These are phyloP conservation scores for Harpalus rubripes DNA, from an alignment of 2,888 invertebrate genomes.

Conservation along the genomic window DNA sequence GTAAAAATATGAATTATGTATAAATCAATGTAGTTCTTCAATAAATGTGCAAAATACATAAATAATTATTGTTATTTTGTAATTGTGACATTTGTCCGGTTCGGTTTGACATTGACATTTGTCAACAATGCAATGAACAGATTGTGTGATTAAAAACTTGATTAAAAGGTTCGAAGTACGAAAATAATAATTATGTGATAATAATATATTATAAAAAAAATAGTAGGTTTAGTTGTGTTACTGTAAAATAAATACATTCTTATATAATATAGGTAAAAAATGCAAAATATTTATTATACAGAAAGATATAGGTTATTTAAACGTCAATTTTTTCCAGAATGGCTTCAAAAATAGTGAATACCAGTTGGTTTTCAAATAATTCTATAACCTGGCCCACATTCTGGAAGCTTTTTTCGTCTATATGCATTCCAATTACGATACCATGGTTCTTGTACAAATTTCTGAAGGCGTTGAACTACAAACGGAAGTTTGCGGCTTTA, in stretches of 20 bases:
- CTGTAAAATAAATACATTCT: background rate
- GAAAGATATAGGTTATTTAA: slow-evolving; percentile 2
- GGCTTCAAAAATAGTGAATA: slow-evolving; percentile 39
- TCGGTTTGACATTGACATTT: background rate
- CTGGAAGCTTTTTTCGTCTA: slow-evolving; percentile 63
- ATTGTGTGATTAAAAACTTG: background rate
- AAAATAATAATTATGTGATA: slow-evolving; percentile 11
- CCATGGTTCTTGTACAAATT: slow-evolving; percentile 78
- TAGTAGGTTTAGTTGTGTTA: background rate
- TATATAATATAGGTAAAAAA: background rate
- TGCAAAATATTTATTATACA: background rate
- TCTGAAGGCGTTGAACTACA: slow-evolving; percentile 75
- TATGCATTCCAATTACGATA: slow-evolving; percentile 75
- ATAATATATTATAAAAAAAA: slow-evolving; percentile 11
- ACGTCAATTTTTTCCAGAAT: slow-evolving; percentile 30
- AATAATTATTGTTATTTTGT: background rate
- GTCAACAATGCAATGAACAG: no score
- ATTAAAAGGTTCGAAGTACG: background rate
- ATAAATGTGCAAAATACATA: background rate
- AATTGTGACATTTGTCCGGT: background rate
- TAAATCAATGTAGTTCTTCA: background rate
- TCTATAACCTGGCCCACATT: slow-evolving; percentile 57
- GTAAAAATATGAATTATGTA: slow-evolving; percentile 11
- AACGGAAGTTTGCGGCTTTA: slow-evolving; percentile 77
- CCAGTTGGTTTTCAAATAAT: slow-evolving; percentile 50